Conservation (phyloP, 2,888 invertebrate genomes). For the Patella pellucida region DNA sequence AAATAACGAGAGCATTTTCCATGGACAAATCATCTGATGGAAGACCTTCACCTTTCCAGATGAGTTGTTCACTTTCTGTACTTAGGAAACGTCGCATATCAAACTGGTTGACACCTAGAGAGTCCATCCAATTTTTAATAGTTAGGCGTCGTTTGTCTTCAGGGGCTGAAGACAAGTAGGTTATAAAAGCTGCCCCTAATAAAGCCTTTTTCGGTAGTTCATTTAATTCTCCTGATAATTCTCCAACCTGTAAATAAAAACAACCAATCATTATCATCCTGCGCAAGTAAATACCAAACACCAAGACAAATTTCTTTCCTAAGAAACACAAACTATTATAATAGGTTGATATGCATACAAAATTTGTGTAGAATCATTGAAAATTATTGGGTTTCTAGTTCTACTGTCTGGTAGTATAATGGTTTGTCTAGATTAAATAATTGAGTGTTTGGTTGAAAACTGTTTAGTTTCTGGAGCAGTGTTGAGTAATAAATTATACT, state of each 20-base stretch:
- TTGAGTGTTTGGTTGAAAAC: too few species aligned
- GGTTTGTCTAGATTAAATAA: too few species aligned
- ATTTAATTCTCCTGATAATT: slow-evolving; percentile 76
- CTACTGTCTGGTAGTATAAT: too few species aligned
- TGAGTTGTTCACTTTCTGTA: slow-evolving; percentile 82
- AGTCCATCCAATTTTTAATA: slow-evolving; percentile 72
- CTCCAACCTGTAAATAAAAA: slow-evolving; percentile 68
- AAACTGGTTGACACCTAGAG: slow-evolving; percentile 71
- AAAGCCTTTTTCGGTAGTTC: slow-evolving; percentile 79
- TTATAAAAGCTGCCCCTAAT: slow-evolving; percentile 83
- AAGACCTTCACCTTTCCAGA: slow-evolving; percentile 89
- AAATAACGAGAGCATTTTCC: slow-evolving; percentile 85
- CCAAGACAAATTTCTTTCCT: too few species aligned
- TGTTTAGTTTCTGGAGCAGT: too few species aligned
- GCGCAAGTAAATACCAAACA: too few species aligned
- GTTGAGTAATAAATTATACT: too few species aligned
- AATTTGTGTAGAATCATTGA: too few species aligned
- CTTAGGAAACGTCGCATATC: slow-evolving; percentile 76
- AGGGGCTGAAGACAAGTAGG: slow-evolving; percentile 80
- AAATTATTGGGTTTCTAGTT: too few species aligned
- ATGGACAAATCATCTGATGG: slow-evolving; percentile 83
- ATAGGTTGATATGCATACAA: not conserved
- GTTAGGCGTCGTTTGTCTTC: slow-evolving; percentile 78
- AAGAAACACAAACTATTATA: not conserved
- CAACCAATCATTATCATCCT: not conserved